Evolutionary conservation across 2,888 invertebrate species (phyloP).

Genomic region (Hololepta plana): DNA sequence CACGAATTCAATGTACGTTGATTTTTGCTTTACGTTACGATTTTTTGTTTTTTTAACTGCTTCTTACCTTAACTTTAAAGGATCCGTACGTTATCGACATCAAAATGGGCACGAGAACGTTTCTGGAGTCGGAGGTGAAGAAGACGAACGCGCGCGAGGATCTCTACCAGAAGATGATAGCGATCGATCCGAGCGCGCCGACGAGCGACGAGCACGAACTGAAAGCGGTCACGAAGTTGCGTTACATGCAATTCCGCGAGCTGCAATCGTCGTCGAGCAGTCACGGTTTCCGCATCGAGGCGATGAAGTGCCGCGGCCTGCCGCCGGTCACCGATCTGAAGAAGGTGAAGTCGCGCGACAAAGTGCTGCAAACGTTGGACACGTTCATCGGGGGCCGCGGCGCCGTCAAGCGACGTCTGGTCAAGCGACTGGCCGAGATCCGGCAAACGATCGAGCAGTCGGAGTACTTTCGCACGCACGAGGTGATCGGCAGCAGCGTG

Average conservation of each 20-base stretch:
- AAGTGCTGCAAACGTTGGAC: slow-evolving; percentile 44
- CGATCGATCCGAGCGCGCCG: slow-evolving; percentile 74
- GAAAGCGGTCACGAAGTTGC: slow-evolving; percentile 81
- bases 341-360: slow-evolving; percentile 59
- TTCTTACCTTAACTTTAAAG: too few relatives aligned
- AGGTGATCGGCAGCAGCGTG: slow-evolving; percentile 87
- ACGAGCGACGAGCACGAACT: slow-evolving; percentile 63
- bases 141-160: slow-evolving; percentile 71
- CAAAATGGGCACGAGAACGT: slow-evolving; percentile 92
- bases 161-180: slow-evolving; percentile 90
- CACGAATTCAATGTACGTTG: slow-evolving; percentile 51
- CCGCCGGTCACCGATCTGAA: slow-evolving; percentile 77
- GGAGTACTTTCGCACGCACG: slow-evolving; percentile 68
- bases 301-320: slow-evolving; percentile 70
- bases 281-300: slow-evolving; percentile 92
- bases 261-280: slow-evolving; percentile 81
- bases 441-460: slow-evolving; percentile 65
- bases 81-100: slow-evolving; percentile 95
- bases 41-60: not conserved
- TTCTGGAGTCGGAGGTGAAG: slow-evolving; percentile 85
- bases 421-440: slow-evolving; percentile 59
- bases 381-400: slow-evolving; percentile 52
- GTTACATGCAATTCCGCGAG: slow-evolving; percentile 95
- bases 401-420: slow-evolving; percentile 46
- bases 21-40: too few relatives aligned